phyloP scores from a whole-genome alignment of 2,113 vertebrate genomes.

The Machaerirhynchus nigripectus region DNA sequence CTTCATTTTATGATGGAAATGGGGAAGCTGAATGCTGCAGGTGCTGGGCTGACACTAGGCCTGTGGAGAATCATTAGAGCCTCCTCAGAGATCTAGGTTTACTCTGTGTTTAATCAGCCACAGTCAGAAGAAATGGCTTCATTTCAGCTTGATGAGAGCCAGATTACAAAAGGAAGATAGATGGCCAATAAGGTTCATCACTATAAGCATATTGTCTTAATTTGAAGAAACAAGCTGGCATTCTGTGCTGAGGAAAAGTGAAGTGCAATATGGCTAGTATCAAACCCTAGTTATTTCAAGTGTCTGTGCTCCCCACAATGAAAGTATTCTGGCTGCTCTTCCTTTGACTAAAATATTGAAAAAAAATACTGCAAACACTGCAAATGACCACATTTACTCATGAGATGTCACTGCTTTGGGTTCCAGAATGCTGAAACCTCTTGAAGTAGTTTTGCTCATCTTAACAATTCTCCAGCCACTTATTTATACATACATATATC shows the following conservation, averaged over 20 bases:
- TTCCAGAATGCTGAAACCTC: background rate
- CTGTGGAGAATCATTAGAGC: constrained; percentile 73
- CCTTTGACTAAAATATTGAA: constrained; percentile 18
- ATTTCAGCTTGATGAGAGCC: constrained; percentile 78
- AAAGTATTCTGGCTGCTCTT: constrained; percentile 29
- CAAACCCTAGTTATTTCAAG: constrained; percentile 21
- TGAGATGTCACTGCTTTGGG: background rate
- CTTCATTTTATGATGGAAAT: constrained; percentile 76
- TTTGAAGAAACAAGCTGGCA: constrained; percentile 69
- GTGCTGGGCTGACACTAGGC: constrained; percentile 78
- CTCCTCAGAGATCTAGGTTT: constrained; percentile 72
- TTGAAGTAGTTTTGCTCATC: background rate
- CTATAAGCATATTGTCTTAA: constrained; percentile 72
- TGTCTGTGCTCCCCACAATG: background rate
- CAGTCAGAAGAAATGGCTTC: constrained; percentile 89
- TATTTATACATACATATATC: background rate
- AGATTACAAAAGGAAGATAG: constrained; percentile 72
- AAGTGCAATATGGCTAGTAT: constrained; percentile 36
- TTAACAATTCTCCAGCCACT: background rate
- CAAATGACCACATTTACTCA: background rate
- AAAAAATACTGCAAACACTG: background rate
- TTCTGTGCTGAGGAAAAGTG: constrained; percentile 61
- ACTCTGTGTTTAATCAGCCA: constrained; percentile 90
- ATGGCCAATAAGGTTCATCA: constrained; percentile 61
- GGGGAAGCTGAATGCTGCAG: constrained; percentile 83